Evolutionary conservation across 64 coral and sea anemone species (phyloP).

Genomic region (Cladopsammia gracilis): DNA sequence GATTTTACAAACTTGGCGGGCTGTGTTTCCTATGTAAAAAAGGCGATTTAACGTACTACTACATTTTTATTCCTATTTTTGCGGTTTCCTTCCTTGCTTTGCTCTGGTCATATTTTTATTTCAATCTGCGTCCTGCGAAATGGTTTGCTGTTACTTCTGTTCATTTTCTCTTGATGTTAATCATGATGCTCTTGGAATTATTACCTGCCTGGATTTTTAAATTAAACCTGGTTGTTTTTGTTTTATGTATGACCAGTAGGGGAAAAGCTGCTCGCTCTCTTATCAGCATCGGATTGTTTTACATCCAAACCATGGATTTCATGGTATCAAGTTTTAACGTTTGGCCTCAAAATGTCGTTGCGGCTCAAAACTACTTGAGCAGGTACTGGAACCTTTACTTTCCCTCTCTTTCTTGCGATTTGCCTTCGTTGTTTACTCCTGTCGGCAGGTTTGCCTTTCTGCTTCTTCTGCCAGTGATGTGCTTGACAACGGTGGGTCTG

Average conservation of each 20-base stretch:
- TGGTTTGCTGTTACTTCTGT: constrained; percentile 32
- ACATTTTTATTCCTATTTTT: constrained; percentile 53
- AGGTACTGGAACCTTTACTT: constrained; percentile 76
- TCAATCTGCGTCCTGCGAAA: not conserved
- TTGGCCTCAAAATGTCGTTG: constrained; percentile 56
- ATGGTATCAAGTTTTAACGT: constrained; percentile 55
- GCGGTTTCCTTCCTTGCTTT: constrained; percentile 35
- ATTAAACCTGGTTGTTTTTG: constrained; percentile 45
- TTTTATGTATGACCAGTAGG: constrained; percentile 40
- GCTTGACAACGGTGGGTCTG: constrained; percentile 10
- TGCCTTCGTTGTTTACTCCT: constrained; percentile 70
- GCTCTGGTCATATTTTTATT: constrained; percentile 38
- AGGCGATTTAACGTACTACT: constrained; percentile 30
- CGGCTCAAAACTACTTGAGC: constrained; percentile 70
- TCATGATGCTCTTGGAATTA: constrained; percentile 55
- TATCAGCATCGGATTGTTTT: constrained; percentile 70
- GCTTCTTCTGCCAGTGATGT: constrained; percentile 60
- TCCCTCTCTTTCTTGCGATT: constrained; percentile 59
- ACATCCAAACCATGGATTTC: constrained; percentile 79
- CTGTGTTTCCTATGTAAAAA: constrained; percentile 29
- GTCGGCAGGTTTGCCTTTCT: constrained; percentile 68
- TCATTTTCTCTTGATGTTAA: constrained; percentile 39
- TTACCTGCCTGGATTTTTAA: constrained; percentile 46
- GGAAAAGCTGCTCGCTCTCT: constrained; percentile 51
- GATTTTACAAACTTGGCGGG: constrained; percentile 58